Percentiles rank a stretch among this genome's conserved stretches.
Evolutionary conservation across 2,888 invertebrate species (phyloP).

Genomic region (Pachliopta kotzebuea): DNA sequence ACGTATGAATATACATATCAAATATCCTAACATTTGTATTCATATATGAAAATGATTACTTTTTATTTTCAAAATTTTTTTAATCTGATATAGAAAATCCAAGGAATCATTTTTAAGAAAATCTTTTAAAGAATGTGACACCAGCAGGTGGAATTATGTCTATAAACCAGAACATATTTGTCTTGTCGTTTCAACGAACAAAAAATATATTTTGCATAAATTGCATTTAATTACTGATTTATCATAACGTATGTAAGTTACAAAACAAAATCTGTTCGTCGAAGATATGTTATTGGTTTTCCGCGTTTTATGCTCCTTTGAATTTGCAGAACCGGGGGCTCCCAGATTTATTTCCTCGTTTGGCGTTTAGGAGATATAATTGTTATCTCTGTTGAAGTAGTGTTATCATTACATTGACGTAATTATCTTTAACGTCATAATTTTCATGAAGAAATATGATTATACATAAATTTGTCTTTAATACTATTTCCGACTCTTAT

Average conservation of each 20-base stretch:
- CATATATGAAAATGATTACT: too few species aligned
- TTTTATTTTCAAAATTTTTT: too few species aligned
- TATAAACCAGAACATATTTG: too few species aligned
- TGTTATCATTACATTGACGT: constrained; percentile 1
- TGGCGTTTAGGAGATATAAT: constrained; percentile 5
- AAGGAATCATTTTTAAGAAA: too few species aligned
- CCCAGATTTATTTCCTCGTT: constrained; percentile 22
- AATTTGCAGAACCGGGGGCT: constrained; percentile 18
- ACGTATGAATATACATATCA: too few species aligned
- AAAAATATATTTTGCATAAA: not conserved
- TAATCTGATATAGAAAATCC: too few species aligned
- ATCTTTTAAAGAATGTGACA: too few species aligned
- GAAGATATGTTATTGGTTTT: constrained; percentile 13
- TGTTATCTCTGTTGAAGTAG: constrained; percentile 4
- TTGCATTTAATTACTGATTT: not conserved
- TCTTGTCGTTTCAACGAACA: too few species aligned
- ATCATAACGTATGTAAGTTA: constrained; percentile 16
- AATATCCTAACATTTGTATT: too few species aligned
- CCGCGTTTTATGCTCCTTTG: constrained; percentile 15
- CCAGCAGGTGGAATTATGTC: too few species aligned
- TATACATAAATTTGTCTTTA: not conserved
- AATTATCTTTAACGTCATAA: not conserved
- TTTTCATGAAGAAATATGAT: not conserved
- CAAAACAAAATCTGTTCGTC: constrained; percentile 4
- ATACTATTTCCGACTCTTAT: too few species aligned